phyloP scores from a whole-genome alignment of 2,113 vertebrate genomes.

The Charadrius vociferus region DNA sequence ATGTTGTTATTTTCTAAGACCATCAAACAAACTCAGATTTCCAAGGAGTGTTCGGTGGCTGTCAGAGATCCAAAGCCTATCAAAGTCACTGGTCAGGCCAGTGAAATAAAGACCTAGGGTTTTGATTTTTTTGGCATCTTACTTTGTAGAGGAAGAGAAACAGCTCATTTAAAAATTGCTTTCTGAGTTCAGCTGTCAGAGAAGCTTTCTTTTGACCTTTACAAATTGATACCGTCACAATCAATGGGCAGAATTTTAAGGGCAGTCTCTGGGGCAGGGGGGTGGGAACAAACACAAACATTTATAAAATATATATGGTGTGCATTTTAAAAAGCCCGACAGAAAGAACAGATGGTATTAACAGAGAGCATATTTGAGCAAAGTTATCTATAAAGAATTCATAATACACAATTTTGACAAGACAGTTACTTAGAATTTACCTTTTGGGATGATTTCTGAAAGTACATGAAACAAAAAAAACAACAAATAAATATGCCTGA shows the following conservation, averaged over 20 bases:
- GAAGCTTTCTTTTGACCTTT: slow-evolving; percentile 44
- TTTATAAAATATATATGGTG: neutral
- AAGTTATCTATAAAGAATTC: neutral
- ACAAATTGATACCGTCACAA: slow-evolving; percentile 37
- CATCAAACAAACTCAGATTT: neutral
- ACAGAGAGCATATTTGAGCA: neutral
- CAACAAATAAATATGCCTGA: neutral
- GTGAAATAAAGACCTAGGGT: neutral
- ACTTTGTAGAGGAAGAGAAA: neutral
- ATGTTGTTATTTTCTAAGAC: neutral
- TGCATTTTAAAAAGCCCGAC: neutral
- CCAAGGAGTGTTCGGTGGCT: neutral
- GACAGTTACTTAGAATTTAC: neutral
- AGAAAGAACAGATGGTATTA: neutral
- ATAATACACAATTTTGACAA: neutral
- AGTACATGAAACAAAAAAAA: neutral
- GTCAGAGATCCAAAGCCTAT: neutral
- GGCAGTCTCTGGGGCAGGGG: neutral
- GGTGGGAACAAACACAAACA: neutral
- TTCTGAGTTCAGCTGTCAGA: slow-evolving; percentile 19
- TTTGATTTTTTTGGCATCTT: slow-evolving; percentile 20
- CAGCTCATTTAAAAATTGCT: slow-evolving; percentile 26
- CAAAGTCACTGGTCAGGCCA: neutral
- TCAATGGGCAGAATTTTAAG: slow-evolving; percentile 37
- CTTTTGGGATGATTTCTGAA: neutral